Evolutionary conservation across 64 coral and sea anemone genomes (phyloP), one percentile per base, ranked within the genome.

Genomic region (Catalaphyllia jardinei): DNA sequence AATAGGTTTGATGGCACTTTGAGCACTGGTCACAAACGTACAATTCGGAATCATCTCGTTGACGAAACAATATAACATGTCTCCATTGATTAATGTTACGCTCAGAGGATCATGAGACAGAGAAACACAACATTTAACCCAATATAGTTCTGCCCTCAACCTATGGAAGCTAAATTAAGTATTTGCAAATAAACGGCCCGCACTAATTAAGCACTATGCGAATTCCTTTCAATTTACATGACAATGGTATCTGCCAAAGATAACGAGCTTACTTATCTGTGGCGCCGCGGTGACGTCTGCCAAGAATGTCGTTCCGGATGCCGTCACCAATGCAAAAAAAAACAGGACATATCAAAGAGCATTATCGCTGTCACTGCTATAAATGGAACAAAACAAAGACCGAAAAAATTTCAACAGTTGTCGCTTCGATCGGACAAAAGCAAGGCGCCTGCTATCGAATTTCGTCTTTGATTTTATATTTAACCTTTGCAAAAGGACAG

Each of bases 171-270:
- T 4, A 31, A 24, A 28, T 22, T 71, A 67, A 71, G 28, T 49
- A 50, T 50, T 12, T 12, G 54, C 54, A 57, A 9, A 57, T 39
- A 20, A 67, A 64, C 50, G 39, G 69, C 50, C 8, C n/a, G 71
- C 4, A 22, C 63, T 71, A 85, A 85, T 85, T 85, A 85, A 33
- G 42, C 52, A 85, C 19, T 28, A 49, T 71, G 81, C 7, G 81
- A 85, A 67, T 85, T 85, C 81, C 81, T 4, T 9, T 25, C 22
- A 71, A 85, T 71, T 85, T 85, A 64, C 38, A 85, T 85, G 35
- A 85, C 62, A 85, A 71, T 69, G 33, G 25, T 50, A 62, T 60
- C 54, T 80, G 24, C 50, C 9, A 57, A 61, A 85, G 30, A 67
- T 50, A 79, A 57, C 51, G 2, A 71, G 19, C 61, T 28, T 27